These are phyloP conservation scores for Dasyprocta punctata DNA, from an alignment of 2,113 vertebrate species.

Conservation along the genomic window DNA sequence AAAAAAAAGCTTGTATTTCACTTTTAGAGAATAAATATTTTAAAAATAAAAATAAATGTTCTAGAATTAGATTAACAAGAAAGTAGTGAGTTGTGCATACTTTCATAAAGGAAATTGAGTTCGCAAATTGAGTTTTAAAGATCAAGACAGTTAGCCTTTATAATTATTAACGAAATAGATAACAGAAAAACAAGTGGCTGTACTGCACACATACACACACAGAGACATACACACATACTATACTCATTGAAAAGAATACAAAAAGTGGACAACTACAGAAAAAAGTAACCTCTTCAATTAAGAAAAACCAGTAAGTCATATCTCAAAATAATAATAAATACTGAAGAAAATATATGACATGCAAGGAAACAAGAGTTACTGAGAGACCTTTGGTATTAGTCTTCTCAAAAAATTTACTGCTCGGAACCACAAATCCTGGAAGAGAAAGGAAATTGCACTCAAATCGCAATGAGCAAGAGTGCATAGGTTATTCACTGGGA, in stretches of 20 bases:
- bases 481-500: slow-evolving; percentile 53
- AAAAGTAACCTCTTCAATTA: slow-evolving; percentile 12
- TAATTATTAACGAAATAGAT: background rate
- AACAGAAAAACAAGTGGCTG: background rate
- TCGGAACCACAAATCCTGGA: slow-evolving; percentile 38
- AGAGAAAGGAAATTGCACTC: slow-evolving; percentile 52
- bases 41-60: background rate
- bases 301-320: background rate
- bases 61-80: background rate
- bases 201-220: background rate
- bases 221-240: background rate
- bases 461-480: slow-evolving; percentile 23
- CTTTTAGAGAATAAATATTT: background rate
- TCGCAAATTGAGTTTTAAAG: background rate
- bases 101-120: background rate
- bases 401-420: slow-evolving; percentile 7
- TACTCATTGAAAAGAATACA: background rate
- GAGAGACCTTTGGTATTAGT: slow-evolving; percentile 5
- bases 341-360: slow-evolving; percentile 15
- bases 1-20: background rate
- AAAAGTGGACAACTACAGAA: background rate
- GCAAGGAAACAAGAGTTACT: slow-evolving; percentile 1
- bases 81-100: background rate
- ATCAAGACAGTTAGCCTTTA: background rate
- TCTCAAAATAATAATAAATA: slow-evolving; percentile 36